Evolutionary conservation across 2,888 invertebrate species (phyloP), one percentile per base, ranked within the genome.

Genomic region (Macaria notata): DNA sequence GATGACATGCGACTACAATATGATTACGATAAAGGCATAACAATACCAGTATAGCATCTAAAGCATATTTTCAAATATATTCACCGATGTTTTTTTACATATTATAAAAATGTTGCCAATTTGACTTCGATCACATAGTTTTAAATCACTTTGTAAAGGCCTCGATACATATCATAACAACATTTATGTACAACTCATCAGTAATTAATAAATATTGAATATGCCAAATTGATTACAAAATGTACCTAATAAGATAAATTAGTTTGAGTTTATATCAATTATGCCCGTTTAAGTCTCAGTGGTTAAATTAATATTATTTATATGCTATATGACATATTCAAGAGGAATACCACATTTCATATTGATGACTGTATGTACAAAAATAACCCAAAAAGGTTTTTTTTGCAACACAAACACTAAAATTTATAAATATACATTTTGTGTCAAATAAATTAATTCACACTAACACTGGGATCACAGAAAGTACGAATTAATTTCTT

Each of bases 161-260:
- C 72, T 70, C 68, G 58, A 65, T 63, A 56, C 56, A 63, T 66
- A 65, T 64, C 58, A 55, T 56, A 62, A 62, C 62, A 68, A 62
- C 71, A 71, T 75, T 71, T 71, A 75, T 64, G 64, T 71, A 41
- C 8, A 19, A 19, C 2, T 19, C 19, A 41, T n/a, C 9, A 41
- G 4, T 41, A 41, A 45, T 4, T 19, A 49, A 43, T 9, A 43
- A 42, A 19, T 33, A 43, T 33, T 42, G 31, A 49, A 49, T 43
- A 43, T 43, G 49, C 49, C 49, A 49, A 49, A 41, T 41, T 43
- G 31, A 43, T 49, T 43, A 30, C 42, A 49, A 19, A 55, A 46
- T 46, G 31, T 36, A 56, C 19, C 7, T 45, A 33, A 36, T 45
- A 33, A 36, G 29, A 19, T 19, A 9, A 6, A 36, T 36, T 41